Evolutionary conservation across 2,113 vertebrate species (phyloP).

Genomic region (Kryptolebias marmoratus): DNA sequence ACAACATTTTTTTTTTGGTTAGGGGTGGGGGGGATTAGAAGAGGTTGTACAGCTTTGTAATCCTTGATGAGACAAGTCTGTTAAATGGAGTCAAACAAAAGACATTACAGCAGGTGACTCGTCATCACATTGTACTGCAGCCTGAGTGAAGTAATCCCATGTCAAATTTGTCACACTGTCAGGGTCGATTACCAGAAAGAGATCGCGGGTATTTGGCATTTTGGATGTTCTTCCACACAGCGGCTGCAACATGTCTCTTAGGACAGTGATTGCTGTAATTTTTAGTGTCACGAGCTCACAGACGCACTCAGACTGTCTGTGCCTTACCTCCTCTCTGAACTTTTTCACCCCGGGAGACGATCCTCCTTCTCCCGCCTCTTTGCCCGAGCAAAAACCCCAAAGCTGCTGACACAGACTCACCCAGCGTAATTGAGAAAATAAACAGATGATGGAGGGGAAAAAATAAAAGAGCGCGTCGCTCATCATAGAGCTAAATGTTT

Average conservation of each 20-base stretch:
- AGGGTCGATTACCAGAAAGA: conserved; percentile 15
- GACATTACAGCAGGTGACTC: conserved; percentile 25
- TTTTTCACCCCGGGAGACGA: conserved; percentile 24
- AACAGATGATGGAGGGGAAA: conserved; percentile 33
- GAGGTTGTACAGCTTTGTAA: conserved; percentile 8
- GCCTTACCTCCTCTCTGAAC: conserved; percentile 13
- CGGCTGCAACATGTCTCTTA: neutral
- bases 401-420: conserved; percentile 50
- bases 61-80: conserved; percentile 19
- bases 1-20: too few species aligned
- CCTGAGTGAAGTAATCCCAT: conserved; percentile 20
- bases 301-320: neutral
- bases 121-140: conserved; percentile 14
- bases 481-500: conserved; percentile 45
- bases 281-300: neutral
- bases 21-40: too few species aligned
- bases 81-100: conserved; percentile 30
- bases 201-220: neutral
- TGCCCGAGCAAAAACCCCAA: conserved; percentile 41
- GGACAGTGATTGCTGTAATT: neutral
- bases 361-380: conserved; percentile 13
- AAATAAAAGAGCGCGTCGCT: conserved; percentile 1
- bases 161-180: conserved; percentile 40
- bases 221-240: neutral
- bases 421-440: conserved; percentile 58